Evolutionary conservation across 2,797 vertebrate species (phyloP).

Genomic region (Acanthopagrus latus): DNA sequence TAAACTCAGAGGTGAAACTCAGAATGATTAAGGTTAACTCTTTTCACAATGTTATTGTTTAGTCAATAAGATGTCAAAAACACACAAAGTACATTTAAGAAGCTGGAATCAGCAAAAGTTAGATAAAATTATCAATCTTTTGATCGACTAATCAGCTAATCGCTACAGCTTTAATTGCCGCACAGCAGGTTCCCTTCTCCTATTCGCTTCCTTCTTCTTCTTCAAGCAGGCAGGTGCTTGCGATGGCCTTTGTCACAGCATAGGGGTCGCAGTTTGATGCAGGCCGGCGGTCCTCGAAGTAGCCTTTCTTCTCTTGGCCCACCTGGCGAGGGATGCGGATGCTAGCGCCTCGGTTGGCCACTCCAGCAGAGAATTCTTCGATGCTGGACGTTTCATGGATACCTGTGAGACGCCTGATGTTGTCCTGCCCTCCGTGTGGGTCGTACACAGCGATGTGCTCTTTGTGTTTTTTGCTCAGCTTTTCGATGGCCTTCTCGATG

Average conservation of each 20-base stretch:
- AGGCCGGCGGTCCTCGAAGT: slow-evolving; percentile 92
- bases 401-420: slow-evolving; percentile 89
- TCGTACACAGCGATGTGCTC: slow-evolving; percentile 89
- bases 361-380: slow-evolving; percentile 84
- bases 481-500: slow-evolving; percentile 88
- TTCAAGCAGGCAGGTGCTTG: slow-evolving; percentile 82
- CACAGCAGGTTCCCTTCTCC: background rate
- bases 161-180: too few relatives aligned
- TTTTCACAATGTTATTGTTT: too few relatives aligned
- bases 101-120: too few relatives aligned
- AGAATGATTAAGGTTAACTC: too few relatives aligned
- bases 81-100: too few relatives aligned
- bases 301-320: slow-evolving; percentile 83
- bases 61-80: too few relatives aligned
- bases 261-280: slow-evolving; percentile 93
- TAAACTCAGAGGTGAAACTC: background rate
- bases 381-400: slow-evolving; percentile 88
- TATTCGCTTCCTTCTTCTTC: background rate
- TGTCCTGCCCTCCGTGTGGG: slow-evolving; percentile 87
- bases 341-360: slow-evolving; percentile 88
- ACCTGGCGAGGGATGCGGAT: slow-evolving; percentile 91
- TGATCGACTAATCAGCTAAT: too few relatives aligned
- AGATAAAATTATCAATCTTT: too few relatives aligned
- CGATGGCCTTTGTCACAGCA: slow-evolving; percentile 83
- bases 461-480: slow-evolving; percentile 82